phyloP scores from a whole-genome alignment of 2,797 vertebrate species.

The Astyanax mexicanus region DNA sequence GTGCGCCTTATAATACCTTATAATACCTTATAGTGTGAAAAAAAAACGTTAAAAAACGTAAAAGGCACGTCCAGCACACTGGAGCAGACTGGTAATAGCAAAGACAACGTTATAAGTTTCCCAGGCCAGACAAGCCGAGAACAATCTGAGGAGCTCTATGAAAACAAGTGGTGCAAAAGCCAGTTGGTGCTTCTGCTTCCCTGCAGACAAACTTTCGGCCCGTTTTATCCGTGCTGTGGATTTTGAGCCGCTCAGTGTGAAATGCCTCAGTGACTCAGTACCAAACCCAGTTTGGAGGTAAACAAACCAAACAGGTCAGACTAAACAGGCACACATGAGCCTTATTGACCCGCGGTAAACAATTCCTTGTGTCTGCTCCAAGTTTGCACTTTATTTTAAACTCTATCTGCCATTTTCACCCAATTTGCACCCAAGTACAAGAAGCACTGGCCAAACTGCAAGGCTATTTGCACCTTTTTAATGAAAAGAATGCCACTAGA shows the following conservation, averaged over 20 bases:
- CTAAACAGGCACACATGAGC: neutral
- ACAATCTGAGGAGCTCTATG: constrained; percentile 21
- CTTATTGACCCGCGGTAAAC: neutral
- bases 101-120: constrained; percentile 20
- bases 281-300: neutral
- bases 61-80: constrained; percentile 22
- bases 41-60: too few species aligned
- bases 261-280: constrained; percentile 15
- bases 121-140: neutral
- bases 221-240: constrained; percentile 21
- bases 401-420: neutral
- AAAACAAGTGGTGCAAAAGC: constrained; percentile 25
- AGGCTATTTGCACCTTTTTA: too few species aligned
- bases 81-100: constrained; percentile 23
- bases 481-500: too few species aligned
- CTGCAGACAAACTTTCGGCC: constrained; percentile 1
- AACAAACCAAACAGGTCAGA: neutral
- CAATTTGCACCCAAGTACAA: too few species aligned
- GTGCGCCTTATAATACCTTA: too few species aligned
- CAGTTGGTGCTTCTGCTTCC: constrained; percentile 1
- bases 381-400: neutral
- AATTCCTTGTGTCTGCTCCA: neutral
- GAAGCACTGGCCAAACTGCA: too few species aligned
- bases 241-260: neutral
- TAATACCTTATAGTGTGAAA: too few species aligned